Conservation (phyloP, 2,888 invertebrate species). For the Neoaliturus tenellus region DNA sequence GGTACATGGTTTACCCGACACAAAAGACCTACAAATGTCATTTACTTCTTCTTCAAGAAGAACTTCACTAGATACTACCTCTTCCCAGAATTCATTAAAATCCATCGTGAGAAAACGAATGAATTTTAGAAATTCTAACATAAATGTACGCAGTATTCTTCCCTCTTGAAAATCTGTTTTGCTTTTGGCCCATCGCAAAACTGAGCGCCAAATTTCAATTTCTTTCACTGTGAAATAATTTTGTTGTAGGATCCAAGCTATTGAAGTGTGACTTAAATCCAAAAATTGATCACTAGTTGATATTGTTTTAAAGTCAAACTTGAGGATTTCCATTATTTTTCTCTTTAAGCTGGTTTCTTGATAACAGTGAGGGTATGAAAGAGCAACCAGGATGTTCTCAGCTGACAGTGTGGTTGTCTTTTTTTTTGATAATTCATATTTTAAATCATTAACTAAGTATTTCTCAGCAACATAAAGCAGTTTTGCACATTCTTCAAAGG, state of each 20-base stretch:
- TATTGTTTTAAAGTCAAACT: background rate
- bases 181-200: background rate
- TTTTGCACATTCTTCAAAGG: background rate
- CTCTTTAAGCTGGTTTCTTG: background rate
- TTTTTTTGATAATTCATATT: background rate
- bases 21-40: background rate
- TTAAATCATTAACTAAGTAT: background rate
- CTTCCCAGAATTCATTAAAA: background rate
- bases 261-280: background rate
- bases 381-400: background rate
- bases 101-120: slow-evolving; percentile 1
- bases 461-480: background rate
- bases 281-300: background rate
- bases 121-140: background rate
- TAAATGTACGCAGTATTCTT: background rate
- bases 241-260: background rate
- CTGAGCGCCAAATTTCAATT: slow-evolving; percentile 8
- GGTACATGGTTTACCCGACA: background rate
- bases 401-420: background rate
- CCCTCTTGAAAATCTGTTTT: background rate
- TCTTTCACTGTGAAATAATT: background rate
- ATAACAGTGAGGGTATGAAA: background rate
- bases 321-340: background rate
- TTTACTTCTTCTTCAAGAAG: background rate
- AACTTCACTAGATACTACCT: background rate